Conservation (phyloP, 2,888 invertebrate genomes). For the Odontocolon sp. region DNA sequence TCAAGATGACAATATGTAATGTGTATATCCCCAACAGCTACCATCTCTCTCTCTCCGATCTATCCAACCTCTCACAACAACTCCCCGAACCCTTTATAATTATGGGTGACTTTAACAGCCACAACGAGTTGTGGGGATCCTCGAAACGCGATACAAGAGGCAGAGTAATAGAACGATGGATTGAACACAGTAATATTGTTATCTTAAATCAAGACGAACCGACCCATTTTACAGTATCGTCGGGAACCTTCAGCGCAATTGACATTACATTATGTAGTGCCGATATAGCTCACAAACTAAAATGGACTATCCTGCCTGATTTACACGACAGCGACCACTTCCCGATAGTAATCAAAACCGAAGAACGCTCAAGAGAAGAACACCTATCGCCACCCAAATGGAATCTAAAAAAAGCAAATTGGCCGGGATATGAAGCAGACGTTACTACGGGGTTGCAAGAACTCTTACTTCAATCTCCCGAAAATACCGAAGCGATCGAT, state of each 20-base stretch:
- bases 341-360: no score
- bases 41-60: background rate
- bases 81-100: slow-evolving; percentile 63
- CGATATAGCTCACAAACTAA: slow-evolving; percentile 20
- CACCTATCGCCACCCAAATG: slow-evolving; percentile 46
- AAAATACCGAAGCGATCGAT: slow-evolving; percentile 24
- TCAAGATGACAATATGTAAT: slow-evolving; percentile 5
- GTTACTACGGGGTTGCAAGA: no score
- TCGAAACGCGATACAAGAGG: slow-evolving; percentile 51
- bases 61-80: slow-evolving; percentile 30
- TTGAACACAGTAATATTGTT: slow-evolving; percentile 47
- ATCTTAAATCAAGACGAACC: slow-evolving; percentile 36
- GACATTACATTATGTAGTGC: slow-evolving; percentile 55
- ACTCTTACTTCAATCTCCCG: background rate
- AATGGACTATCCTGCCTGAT: slow-evolving; percentile 35
- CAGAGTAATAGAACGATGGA: slow-evolving; percentile 50
- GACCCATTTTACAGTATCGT: slow-evolving; percentile 60
- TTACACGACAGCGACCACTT: slow-evolving; percentile 59
- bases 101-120: slow-evolving; percentile 64
- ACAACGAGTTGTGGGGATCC: slow-evolving; percentile 58
- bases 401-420: slow-evolving; percentile 59
- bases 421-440: slow-evolving; percentile 29
- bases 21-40: slow-evolving; percentile 1
- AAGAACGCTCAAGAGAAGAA: no score
- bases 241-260: slow-evolving; percentile 51